Percentiles rank a stretch among this genome's conserved stretches.
Conservation (phyloP, 1,140 invertebrate species). For the Zelostemma sp. region DNA sequence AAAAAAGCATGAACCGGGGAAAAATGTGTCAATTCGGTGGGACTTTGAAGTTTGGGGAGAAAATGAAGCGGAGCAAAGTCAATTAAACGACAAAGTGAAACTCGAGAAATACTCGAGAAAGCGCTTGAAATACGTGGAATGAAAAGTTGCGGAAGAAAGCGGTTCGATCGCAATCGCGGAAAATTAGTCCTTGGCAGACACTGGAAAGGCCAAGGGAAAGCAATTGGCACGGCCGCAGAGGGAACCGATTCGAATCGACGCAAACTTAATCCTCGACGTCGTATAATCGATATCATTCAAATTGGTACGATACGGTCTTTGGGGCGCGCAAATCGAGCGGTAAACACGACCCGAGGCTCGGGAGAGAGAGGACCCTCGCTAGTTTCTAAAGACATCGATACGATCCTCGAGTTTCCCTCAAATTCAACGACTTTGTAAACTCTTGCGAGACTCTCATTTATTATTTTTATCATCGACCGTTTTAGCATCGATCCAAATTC, state of each 20-base stretch:
- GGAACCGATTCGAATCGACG: slow-evolving; percentile 42
- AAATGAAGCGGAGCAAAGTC: slow-evolving; percentile 21
- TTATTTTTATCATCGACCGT: too few relatives aligned
- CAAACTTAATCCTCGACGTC: slow-evolving; percentile 46
- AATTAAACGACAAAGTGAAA: slow-evolving; percentile 43
- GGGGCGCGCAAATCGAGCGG: slow-evolving; percentile 47
- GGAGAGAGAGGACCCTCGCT: slow-evolving; percentile 29
- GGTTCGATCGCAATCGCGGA: slow-evolving; percentile 37
- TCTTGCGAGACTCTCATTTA: slow-evolving; percentile 23
- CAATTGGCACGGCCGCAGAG: slow-evolving; percentile 40
- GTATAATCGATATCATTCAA: slow-evolving; percentile 51
- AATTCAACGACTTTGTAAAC: slow-evolving; percentile 37
- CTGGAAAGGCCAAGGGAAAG: slow-evolving; percentile 34
- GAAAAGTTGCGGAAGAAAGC: slow-evolving; percentile 41
- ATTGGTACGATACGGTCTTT: slow-evolving; percentile 49
- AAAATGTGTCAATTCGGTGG: too few relatives aligned
- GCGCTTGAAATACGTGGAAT: slow-evolving; percentile 25
- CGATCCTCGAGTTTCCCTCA: slow-evolving; percentile 38
- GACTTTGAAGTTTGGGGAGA: slow-evolving; percentile 5
- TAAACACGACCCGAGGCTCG: slow-evolving; percentile 41
- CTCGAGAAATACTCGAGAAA: slow-evolving; percentile 11
- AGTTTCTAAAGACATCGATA: slow-evolving; percentile 39
- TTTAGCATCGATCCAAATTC: too few relatives aligned
- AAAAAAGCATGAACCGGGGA: not conserved
- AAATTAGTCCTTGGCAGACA: slow-evolving; percentile 44